Conservation (phyloP, 2,797 vertebrate genomes). For the Rhinoraja longicauda region DNA sequence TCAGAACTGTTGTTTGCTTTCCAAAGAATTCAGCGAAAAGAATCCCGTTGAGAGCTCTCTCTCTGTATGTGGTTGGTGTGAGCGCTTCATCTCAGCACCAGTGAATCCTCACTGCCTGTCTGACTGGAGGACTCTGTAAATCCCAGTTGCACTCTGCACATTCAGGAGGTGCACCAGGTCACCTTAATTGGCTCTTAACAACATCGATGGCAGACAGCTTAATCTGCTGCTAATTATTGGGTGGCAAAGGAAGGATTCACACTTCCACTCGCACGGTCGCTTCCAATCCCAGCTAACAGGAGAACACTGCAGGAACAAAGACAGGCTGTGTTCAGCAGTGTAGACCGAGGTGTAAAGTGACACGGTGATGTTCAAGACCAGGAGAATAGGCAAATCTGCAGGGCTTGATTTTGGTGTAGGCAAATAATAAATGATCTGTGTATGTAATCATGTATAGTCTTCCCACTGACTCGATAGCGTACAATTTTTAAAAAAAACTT, state of each 20-base stretch:
- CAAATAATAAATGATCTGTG: no score
- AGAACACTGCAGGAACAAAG: not conserved
- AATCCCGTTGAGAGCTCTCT: not conserved
- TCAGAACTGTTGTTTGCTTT: not conserved
- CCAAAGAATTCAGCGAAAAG: not conserved
- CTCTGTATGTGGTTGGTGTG: not conserved
- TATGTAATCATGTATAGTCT: no score
- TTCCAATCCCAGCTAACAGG: not conserved
- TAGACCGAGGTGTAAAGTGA: no score
- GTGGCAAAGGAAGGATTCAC: not conserved
- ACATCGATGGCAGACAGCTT: not conserved
- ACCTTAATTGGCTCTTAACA: not conserved
- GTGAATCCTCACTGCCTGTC: not conserved
- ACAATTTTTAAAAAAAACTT: no score
- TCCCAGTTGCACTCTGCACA: not conserved
- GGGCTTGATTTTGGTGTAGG: no score
- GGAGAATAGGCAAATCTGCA: no score
- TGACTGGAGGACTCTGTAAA: not conserved
- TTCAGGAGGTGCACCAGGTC: not conserved
- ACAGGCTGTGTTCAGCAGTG: no score
- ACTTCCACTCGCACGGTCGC: not conserved
- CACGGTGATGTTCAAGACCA: no score
- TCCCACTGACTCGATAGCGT: no score
- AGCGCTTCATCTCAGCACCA: not conserved
- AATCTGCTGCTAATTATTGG: slow-evolving; percentile 16